Conservation (phyloP, 2,888 invertebrate genomes). For the Lottia gigantea region DNA sequence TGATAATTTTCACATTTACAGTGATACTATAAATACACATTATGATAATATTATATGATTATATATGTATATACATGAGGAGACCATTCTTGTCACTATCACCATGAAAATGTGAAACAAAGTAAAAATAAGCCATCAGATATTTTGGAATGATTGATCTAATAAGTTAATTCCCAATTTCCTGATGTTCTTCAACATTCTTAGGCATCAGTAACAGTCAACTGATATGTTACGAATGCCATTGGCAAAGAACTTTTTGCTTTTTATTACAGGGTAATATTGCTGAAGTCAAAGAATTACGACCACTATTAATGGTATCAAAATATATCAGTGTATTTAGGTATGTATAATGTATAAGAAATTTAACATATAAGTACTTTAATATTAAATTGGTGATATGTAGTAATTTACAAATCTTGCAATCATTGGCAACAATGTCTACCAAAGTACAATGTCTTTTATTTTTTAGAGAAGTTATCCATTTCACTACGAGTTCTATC, state of each 20-base stretch:
- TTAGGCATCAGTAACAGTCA: too few species aligned
- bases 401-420: slow-evolving; percentile 5
- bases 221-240: too few species aligned
- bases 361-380: too few species aligned
- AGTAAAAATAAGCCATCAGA: background rate
- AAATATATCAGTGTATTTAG: slow-evolving; percentile 86
- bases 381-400: too few species aligned
- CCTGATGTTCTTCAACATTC: too few species aligned
- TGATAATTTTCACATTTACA: background rate
- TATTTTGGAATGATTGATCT: too few species aligned
- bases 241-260: background rate
- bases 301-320: slow-evolving; percentile 85
- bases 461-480: too few species aligned
- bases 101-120: background rate
- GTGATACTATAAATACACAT: too few species aligned
- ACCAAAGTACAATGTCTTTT: background rate
- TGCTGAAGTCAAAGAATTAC: slow-evolving; percentile 87
- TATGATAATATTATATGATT: too few species aligned
- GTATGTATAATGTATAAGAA: slow-evolving; percentile 57
- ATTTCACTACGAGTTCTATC: too few species aligned
- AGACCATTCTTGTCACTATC: background rate
- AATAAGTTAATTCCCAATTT: too few species aligned
- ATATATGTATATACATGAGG: too few species aligned
- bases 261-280: slow-evolving; percentile 84
- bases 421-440: background rate